Percentiles rank a stretch among this genome's conserved stretches.
These are phyloP conservation scores for Platalea minor DNA, from an alignment of 2,797 vertebrate genomes.

Conservation along the genomic window DNA sequence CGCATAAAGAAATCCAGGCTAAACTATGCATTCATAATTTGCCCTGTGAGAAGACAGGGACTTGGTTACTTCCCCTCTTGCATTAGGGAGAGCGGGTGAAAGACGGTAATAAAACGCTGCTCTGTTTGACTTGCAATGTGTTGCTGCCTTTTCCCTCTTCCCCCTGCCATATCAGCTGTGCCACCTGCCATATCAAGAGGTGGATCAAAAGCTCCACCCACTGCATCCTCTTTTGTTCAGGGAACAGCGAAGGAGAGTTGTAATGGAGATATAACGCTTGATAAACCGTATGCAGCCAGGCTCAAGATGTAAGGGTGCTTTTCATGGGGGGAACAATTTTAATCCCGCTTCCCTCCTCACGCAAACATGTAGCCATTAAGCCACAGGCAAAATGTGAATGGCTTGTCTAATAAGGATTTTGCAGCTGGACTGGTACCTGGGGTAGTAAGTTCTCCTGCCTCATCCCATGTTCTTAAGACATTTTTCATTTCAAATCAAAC, in stretches of 20 bases:
- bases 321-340: not conserved
- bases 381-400: not conserved
- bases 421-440: not conserved
- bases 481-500: not conserved
- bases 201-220: constrained; percentile 54
- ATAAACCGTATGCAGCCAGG: not conserved
- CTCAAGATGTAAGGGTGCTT: constrained; percentile 7
- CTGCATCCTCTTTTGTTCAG: constrained; percentile 42
- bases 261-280: constrained; percentile 19
- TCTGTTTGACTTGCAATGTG: not conserved
- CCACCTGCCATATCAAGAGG: constrained; percentile 50
- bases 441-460: not conserved
- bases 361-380: not conserved
- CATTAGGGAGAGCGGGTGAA: not conserved
- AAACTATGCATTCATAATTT: not conserved
- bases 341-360: not conserved
- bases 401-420: constrained; percentile 3
- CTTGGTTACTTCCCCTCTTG: not conserved
- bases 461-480: not conserved
- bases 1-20: not conserved
- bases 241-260: not conserved
- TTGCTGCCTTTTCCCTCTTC: not conserved
- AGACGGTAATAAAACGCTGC: not conserved
- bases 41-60: not conserved
- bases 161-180: not conserved